A percentile compares a stretch with the other conserved stretches of the same genome.
Conservation (phyloP, 2,888 invertebrate species). For the Cataglyphis altisquamis region DNA sequence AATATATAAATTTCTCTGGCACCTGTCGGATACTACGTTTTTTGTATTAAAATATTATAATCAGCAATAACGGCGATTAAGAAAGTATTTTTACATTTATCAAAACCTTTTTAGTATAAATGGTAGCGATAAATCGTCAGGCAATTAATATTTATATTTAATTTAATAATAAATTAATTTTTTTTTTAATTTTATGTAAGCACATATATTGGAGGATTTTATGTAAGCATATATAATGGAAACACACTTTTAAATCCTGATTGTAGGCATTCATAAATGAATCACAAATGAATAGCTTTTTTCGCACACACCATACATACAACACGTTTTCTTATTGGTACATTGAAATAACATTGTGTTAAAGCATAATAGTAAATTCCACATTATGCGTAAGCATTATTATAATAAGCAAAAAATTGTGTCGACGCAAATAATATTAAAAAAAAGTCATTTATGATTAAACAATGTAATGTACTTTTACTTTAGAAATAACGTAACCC, state of each 20-base stretch:
- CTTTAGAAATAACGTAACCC: background rate
- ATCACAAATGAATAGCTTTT: background rate
- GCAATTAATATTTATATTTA: background rate
- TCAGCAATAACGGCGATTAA: background rate
- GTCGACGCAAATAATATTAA: background rate
- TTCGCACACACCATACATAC: background rate
- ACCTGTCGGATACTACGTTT: background rate
- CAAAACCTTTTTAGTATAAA: background rate
- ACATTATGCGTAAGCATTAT: background rate
- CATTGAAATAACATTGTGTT: background rate
- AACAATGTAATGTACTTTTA: constrained; percentile 15
- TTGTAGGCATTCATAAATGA: background rate
- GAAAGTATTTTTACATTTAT: background rate
- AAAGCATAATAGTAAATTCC: background rate
- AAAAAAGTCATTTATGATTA: background rate
- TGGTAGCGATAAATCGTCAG: background rate
- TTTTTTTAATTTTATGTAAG: background rate
- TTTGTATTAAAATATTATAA: background rate
- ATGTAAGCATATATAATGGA: background rate
- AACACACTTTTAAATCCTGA: background rate
- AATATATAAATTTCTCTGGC: background rate
- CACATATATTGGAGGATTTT: background rate
- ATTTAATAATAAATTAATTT: background rate
- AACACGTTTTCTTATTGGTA: background rate
- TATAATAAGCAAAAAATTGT: background rate